Base-by-base conservation (phyloP, 2,113 vertebrate species). In the Hucho hucho region DNA sequence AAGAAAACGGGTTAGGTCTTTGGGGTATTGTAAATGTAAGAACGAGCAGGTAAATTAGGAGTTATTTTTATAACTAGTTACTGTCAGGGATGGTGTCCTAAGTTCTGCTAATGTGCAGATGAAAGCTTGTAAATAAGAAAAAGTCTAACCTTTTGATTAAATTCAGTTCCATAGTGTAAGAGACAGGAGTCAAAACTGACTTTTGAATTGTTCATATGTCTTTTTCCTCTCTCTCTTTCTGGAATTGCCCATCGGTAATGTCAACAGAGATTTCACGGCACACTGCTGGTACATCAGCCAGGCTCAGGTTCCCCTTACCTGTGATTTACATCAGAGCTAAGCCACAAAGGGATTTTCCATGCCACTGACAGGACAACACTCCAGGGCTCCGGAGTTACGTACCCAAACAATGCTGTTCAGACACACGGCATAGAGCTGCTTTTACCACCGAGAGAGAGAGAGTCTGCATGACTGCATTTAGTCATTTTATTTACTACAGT, bases 241-340 rank as follows among this genome's bases (percentile, higher is more conserved):
- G 84, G 85, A 89, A 84, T 86, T 37, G 79, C 84, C 88, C 86
- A 68, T 86, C 32, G 77, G 87, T 88, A 88, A 87, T 87, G 89
- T 91, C 89, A 90, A 88, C 89, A 91, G 85, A 88, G 88, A 91
- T 92, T 90, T 90, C 88, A 87, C 81, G 82, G 86, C 83, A 84
- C 84, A 84, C 81, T 85, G 87, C 85, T 78, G 76, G 76, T 79
- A 82, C 86, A 83, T 91, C 85, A 81, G 83, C 84, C 83, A 4
- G 80, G 77, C 84, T 86, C 82, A 75, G 79, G 82, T 86, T 87
- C 79, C 82, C 83, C 83, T 78, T 86, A 90, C 89, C 91, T 90
- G 89, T 82, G 88, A 92, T 92, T 90, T 91, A 88, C 88, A 90
- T 90, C 83, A 89, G 89, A 87, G 83, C 73, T 76, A 80, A 81